A percentile compares a stretch with the other conserved stretches of the same genome.
These are phyloP conservation scores for Siniperca scherzeri DNA, from an alignment of 2,797 vertebrate species.

Conservation along the genomic window DNA sequence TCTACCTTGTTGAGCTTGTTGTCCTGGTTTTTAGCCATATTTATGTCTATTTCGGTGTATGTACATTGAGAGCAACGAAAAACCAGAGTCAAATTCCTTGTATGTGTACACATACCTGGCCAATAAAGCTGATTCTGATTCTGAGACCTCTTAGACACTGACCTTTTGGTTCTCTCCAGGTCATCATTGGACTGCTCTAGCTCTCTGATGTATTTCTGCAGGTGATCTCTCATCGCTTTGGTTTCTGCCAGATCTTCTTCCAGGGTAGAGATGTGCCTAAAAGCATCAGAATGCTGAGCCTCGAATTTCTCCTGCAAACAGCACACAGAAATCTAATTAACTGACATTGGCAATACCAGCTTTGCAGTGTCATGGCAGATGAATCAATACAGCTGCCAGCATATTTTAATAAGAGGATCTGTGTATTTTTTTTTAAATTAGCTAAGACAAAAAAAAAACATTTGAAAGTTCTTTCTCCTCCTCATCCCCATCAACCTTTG, in stretches of 20 bases:
- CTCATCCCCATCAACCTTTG: conserved; percentile 16
- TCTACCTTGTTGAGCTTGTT: too few relatives aligned
- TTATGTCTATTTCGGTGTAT: too few relatives aligned
- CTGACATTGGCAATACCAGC: not conserved
- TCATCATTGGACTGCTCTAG: conserved; percentile 97
- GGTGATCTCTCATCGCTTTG: conserved; percentile 92
- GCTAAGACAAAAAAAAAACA: not conserved
- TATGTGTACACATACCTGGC: too few relatives aligned
- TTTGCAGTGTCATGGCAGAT: not conserved
- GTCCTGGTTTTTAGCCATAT: too few relatives aligned
- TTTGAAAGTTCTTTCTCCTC: not conserved
- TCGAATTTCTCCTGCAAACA: conserved; percentile 92
- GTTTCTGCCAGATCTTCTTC: conserved; percentile 95
- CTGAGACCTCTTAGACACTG: not conserved
- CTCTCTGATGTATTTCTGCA: conserved; percentile 97
- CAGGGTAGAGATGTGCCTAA: conserved; percentile 91
- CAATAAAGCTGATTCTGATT: too few relatives aligned
- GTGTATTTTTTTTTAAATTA: not conserved
- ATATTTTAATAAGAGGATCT: not conserved
- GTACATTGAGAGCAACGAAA: too few relatives aligned
- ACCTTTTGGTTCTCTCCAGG: conserved; percentile 97
- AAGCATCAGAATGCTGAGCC: conserved; percentile 90
- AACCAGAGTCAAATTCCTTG: too few relatives aligned
- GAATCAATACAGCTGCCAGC: not conserved
- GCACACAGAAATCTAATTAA: conserved; percentile 18